Percentiles rank a stretch among this genome's conserved stretches.
Evolutionary conservation across 2,888 invertebrate genomes (phyloP).

Genomic region (Calliopum simillimum): DNA sequence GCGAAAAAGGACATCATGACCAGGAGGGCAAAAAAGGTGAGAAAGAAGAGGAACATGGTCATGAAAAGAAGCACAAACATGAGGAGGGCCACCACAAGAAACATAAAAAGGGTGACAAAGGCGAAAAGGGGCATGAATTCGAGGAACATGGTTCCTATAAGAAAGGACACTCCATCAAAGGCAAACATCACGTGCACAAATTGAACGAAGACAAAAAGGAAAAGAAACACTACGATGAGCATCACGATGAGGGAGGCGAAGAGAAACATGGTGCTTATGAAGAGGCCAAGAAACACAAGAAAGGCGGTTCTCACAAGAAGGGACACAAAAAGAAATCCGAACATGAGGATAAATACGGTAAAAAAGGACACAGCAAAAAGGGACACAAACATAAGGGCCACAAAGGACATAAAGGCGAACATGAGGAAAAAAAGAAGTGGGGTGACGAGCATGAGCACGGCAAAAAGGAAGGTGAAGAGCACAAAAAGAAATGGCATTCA

Average conservation of each 20-base stretch:
- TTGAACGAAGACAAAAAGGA: constrained; percentile 88
- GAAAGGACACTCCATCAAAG: constrained; percentile 88
- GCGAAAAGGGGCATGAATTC: constrained; percentile 68
- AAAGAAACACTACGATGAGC: constrained; percentile 88
- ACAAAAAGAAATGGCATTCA: constrained; percentile 81
- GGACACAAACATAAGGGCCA: constrained; percentile 84
- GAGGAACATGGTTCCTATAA: constrained; percentile 77
- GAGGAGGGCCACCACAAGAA: constrained; percentile 68
- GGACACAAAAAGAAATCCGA: constrained; percentile 83
- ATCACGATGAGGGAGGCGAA: constrained; percentile 84
- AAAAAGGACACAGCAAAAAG: constrained; percentile 84
- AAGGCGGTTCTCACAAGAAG: constrained; percentile 84
- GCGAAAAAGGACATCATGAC: constrained; percentile 79
- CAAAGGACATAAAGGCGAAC: constrained; percentile 82
- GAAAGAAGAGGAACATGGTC: constrained; percentile 68
- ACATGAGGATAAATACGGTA: constrained; percentile 82
- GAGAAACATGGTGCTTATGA: constrained; percentile 85
- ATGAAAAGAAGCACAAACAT: constrained; percentile 70
- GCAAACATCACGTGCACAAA: constrained; percentile 87
- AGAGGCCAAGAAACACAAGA: constrained; percentile 83
- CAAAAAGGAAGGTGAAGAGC: constrained; percentile 83
- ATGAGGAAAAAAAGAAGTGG: constrained; percentile 82
- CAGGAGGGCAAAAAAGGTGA: constrained; percentile 71
- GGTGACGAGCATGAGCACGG: constrained; percentile 80
- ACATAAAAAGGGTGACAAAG: constrained; percentile 69